Evolutionary conservation across 2,113 vertebrate species (phyloP), one percentile per base, ranked within the genome.

Genomic region (Centropristis striata): DNA sequence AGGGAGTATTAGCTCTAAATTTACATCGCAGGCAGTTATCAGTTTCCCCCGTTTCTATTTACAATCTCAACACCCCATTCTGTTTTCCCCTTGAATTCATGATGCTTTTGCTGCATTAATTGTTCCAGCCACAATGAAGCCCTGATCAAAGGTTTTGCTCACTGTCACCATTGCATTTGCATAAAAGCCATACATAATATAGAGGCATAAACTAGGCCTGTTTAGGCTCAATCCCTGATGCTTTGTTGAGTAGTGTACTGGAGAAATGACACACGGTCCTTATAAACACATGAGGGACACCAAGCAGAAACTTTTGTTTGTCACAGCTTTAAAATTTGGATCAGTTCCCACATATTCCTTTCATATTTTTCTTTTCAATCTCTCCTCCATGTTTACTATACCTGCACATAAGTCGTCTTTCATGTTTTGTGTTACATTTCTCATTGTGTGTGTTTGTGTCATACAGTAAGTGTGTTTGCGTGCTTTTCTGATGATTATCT

Each of bases 91-190:
- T 71, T 77, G 73, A 80, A 75, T 85, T 86, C 64, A 44, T 70
- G 71, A 66, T 54, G 76, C 71, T 58, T 83, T 58, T n/a, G 28
- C 78, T 49, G 78, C 69, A 85, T 89, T 88, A 75, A 80, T 68
- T 71, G 65, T 74, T 78, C 53, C 61, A 54, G 46, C 41, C 80
- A 87, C 90, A 90, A 88, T 87, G 78, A 75, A 16, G 54, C 69
- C 58, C 37, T 86, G 84, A 94, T 94, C 86, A 93, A 92, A 92
- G 78, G 82, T 89, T 91, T 67, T 58, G 25, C 68, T 79, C 72
- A 71, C 69, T 61, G 80, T 90, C 84, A 79, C 80, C 32, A 11
- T 25, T 51, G 18, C 59, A 90, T 95, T 92, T 92, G 81, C 83
- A 90, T 90, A 61, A 90, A 88, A 87, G 57, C 86, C 83, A 76